A percentile compares a stretch with the other conserved stretches of the same genome.
These are phyloP conservation scores for Distichodus sexfasciatus DNA, from an alignment of 2,797 vertebrate species.

Conservation along the genomic window DNA sequence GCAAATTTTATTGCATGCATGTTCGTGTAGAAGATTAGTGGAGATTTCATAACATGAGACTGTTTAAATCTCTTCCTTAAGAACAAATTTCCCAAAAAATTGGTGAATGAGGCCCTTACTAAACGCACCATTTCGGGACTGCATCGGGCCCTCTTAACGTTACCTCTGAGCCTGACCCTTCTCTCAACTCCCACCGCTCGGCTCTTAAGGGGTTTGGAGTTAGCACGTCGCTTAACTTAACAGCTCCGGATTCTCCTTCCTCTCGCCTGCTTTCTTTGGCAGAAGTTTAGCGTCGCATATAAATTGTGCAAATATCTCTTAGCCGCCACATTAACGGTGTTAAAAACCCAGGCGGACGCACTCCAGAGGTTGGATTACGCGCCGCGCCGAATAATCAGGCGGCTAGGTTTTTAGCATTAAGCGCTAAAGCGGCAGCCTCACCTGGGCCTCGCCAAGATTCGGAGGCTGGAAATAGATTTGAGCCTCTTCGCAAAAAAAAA, in stretches of 20 bases:
- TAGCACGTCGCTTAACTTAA: constrained; percentile 7
- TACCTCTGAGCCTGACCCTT: constrained; percentile 29
- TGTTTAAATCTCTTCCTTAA: too few relatives aligned
- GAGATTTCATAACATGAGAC: too few relatives aligned
- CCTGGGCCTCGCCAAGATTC: constrained; percentile 51
- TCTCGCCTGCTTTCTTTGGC: constrained; percentile 32
- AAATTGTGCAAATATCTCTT: constrained; percentile 47
- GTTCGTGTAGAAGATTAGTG: too few relatives aligned
- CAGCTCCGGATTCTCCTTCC: constrained; percentile 22
- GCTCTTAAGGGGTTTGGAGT: background rate
- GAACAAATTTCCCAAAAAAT: too few relatives aligned
- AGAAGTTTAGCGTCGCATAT: constrained; percentile 31
- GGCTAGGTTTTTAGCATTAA: constrained; percentile 30
- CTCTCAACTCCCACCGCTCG: background rate
- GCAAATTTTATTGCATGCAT: too few relatives aligned
- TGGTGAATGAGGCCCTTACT: constrained; percentile 31
- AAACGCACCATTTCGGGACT: constrained; percentile 31
- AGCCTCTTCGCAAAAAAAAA: constrained; percentile 32
- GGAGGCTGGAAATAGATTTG: constrained; percentile 62
- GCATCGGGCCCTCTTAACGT: constrained; percentile 33
- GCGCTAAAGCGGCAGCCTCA: constrained; percentile 30
- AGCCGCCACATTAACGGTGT: constrained; percentile 38
- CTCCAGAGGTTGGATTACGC: constrained; percentile 40
- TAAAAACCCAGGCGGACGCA: constrained; percentile 39
- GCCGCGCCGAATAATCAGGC: constrained; percentile 30